These are phyloP conservation scores for Cordilura impudica DNA, from an alignment of 2,888 invertebrate genomes.

Conservation along the genomic window DNA sequence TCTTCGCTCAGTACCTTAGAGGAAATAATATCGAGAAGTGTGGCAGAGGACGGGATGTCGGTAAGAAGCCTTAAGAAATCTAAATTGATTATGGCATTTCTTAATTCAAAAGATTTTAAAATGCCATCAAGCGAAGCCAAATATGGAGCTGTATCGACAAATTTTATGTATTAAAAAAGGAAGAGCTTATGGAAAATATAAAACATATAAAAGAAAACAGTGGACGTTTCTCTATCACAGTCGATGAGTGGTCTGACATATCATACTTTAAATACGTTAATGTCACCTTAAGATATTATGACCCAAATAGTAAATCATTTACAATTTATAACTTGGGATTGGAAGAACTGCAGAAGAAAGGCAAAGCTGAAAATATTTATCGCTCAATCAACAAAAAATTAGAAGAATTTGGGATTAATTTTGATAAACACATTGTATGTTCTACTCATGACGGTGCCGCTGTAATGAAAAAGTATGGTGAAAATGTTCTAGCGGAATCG, in stretches of 20 bases:
- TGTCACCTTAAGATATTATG: not conserved
- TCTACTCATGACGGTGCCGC: slow-evolving; percentile 21
- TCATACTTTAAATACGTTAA: slow-evolving; percentile 6
- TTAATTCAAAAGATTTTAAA: too few species aligned
- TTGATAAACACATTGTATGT: slow-evolving; percentile 1
- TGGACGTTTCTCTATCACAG: slow-evolving; percentile 1
- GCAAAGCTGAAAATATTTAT: slow-evolving; percentile 1
- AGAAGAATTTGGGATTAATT: not conserved
- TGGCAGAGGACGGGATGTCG: too few species aligned
- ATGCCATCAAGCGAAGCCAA: not conserved
- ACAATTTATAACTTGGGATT: not conserved
- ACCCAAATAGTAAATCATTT: not conserved
- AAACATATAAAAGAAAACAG: not conserved
- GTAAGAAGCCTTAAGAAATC: too few species aligned
- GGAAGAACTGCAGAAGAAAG: slow-evolving; percentile 1
- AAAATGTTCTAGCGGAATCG: not conserved
- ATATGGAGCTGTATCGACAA: slow-evolving; percentile 3
- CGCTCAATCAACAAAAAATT: not conserved
- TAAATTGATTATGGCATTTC: too few species aligned
- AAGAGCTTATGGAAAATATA: not conserved
- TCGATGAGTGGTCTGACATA: slow-evolving; percentile 7
- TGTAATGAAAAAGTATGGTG: slow-evolving; percentile 22
- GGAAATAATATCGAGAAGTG: too few species aligned
- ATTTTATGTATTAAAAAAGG: not conserved
- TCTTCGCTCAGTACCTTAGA: too few species aligned